A percentile compares a stretch with the other conserved stretches of the same genome.
These are phyloP conservation scores for Microctonus brassicae DNA, from an alignment of 2,888 invertebrate genomes.

Conservation along the genomic window DNA sequence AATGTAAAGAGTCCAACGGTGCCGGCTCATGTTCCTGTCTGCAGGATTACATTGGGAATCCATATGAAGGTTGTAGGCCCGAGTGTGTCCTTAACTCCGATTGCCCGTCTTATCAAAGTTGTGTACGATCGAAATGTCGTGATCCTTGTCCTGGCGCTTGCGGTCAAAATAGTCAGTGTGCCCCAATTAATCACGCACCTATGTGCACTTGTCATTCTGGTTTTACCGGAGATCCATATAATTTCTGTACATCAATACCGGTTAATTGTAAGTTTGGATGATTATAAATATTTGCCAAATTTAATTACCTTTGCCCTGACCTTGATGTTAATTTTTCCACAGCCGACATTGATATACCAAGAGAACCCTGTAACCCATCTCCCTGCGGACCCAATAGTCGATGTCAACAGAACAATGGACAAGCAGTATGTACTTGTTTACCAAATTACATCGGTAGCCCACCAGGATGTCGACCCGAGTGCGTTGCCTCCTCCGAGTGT, in stretches of 20 bases:
- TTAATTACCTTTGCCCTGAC: neutral
- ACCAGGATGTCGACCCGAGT: slow-evolving; percentile 84
- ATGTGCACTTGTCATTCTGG: slow-evolving; percentile 65
- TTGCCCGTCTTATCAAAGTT: slow-evolving; percentile 80
- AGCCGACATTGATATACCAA: slow-evolving; percentile 23
- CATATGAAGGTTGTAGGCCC: slow-evolving; percentile 80
- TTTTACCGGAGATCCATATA: slow-evolving; percentile 60
- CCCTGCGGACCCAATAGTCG: slow-evolving; percentile 87
- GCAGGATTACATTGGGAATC: slow-evolving; percentile 76
- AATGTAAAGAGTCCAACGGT: slow-evolving; percentile 71
- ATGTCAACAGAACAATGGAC: slow-evolving; percentile 80
- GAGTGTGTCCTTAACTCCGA: slow-evolving; percentile 85
- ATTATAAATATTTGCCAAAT: neutral
- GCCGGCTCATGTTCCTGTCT: slow-evolving; percentile 74
- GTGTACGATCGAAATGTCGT: slow-evolving; percentile 80
- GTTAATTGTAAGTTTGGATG: slow-evolving; percentile 38
- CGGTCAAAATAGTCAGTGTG: slow-evolving; percentile 73
- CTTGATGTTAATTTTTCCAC: slow-evolving; percentile 25
- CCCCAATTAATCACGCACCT: slow-evolving; percentile 69
- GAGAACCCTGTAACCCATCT: slow-evolving; percentile 75
- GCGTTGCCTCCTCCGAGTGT: slow-evolving; percentile 82
- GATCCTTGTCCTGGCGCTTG: slow-evolving; percentile 79
- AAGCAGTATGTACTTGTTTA: slow-evolving; percentile 81
- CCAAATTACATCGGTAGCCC: slow-evolving; percentile 81
- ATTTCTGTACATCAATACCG: slow-evolving; percentile 42